phyloP scores from a whole-genome alignment of 2,113 vertebrate genomes.

The Halcyon senegalensis region DNA sequence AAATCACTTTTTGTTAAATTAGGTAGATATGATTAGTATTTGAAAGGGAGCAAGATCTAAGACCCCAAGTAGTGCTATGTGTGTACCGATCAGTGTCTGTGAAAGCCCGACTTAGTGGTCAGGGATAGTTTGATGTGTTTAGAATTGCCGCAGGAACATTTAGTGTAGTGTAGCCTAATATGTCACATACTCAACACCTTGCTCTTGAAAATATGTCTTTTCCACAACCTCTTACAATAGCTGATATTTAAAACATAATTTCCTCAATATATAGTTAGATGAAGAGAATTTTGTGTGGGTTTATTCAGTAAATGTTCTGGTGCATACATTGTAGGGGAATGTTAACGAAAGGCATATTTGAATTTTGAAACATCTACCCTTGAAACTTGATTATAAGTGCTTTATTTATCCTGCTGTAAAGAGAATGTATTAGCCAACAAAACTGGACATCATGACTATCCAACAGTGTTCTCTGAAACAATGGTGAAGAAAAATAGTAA shows the following conservation, averaged over 20 bases:
- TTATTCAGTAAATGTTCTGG: neutral
- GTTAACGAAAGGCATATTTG: neutral
- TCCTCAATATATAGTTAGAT: neutral
- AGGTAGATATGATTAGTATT: neutral
- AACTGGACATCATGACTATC: neutral
- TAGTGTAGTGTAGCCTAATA: neutral
- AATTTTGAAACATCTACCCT: neutral
- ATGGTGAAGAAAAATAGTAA: neutral
- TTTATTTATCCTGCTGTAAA: neutral
- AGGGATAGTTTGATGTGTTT: neutral
- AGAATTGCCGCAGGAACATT: neutral
- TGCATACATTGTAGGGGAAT: neutral
- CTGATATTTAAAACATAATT: neutral
- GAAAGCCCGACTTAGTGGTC: neutral
- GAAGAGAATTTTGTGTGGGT: neutral
- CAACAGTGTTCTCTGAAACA: neutral
- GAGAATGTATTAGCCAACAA: neutral
- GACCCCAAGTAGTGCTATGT: neutral
- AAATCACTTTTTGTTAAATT: neutral
- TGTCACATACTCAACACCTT: neutral
- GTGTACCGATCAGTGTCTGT: neutral
- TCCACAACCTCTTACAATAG: neutral
- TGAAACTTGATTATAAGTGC: neutral
- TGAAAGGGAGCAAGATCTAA: neutral
- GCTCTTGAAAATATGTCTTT: neutral